phyloP scores from a whole-genome alignment of 2,113 vertebrate species.

The Hippolais icterina region DNA sequence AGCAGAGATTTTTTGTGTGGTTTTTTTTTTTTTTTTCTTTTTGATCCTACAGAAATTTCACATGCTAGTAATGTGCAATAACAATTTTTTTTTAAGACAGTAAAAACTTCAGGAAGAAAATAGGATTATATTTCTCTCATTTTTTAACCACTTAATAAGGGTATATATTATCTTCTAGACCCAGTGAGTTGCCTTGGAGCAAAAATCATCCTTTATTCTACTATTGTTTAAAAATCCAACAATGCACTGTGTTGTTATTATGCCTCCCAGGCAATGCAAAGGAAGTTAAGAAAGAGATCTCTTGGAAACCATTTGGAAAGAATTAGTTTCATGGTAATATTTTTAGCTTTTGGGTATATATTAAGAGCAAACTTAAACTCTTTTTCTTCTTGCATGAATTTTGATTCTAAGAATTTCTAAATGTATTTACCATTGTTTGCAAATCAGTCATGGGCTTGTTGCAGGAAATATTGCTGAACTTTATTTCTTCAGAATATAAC shows the following conservation, averaged over 20 bases:
- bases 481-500: neutral
- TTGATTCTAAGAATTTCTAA: neutral
- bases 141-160: neutral
- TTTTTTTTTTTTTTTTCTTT: neutral
- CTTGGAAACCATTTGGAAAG: slow-evolving; percentile 40
- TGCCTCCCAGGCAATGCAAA: neutral
- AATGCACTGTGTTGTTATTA: neutral
- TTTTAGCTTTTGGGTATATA: slow-evolving; percentile 15
- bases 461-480: neutral
- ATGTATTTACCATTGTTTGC: neutral
- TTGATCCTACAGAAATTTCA: neutral
- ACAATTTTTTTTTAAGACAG: neutral
- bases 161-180: neutral
- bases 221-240: neutral
- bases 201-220: neutral
- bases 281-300: neutral
- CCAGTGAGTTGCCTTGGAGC: neutral
- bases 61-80: neutral
- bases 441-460: neutral
- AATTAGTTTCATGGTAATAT: slow-evolving; percentile 23
- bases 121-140: neutral
- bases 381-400: neutral
- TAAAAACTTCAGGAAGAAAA: neutral
- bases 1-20: neutral
- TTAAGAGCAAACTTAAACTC: neutral